Percentiles rank a stretch among this genome's conserved stretches.
phyloP scores from a whole-genome alignment of 2,113 vertebrate species.

The Phrynosoma blainvillii region DNA sequence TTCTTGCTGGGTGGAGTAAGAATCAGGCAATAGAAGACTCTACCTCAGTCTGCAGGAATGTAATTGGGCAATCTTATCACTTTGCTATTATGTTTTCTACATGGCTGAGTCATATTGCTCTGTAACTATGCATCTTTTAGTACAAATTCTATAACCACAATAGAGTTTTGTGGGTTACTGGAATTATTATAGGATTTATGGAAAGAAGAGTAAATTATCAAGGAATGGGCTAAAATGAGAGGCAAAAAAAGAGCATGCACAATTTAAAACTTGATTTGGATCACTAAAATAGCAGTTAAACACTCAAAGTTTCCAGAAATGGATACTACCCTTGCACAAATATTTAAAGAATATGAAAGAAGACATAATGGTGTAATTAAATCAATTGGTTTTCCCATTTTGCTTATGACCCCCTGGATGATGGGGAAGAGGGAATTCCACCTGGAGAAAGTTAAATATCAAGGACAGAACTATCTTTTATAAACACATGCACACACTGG shows the following conservation, averaged over 20 bases:
- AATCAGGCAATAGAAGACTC: not conserved
- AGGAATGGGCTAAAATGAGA: not conserved
- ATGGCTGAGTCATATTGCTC: not conserved
- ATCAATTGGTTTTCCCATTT: conserved; percentile 19
- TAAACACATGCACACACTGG: conserved; percentile 1
- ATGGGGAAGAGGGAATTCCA: not conserved
- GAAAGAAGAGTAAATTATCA: not conserved
- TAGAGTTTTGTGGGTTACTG: conserved; percentile 3
- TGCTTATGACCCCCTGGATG: conserved; percentile 47
- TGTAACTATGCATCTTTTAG: not conserved
- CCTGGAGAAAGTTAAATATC: conserved; percentile 25
- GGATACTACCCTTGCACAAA: not conserved
- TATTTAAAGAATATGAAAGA: not conserved
- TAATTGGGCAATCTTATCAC: not conserved
- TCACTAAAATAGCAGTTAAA: not conserved
- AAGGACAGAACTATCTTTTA: conserved; percentile 20
- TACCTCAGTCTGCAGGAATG: not conserved
- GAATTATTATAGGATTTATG: conserved; percentile 11
- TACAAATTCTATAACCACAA: conserved; percentile 5
- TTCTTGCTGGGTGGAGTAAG: not conserved
- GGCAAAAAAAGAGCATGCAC: not conserved
- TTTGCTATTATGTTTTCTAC: not conserved
- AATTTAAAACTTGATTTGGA: not conserved
- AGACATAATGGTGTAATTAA: conserved; percentile 1
- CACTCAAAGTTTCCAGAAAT: conserved; percentile 2